Percentiles rank a stretch among this genome's conserved stretches.
Evolutionary conservation across 2,888 invertebrate species (phyloP).

Genomic region (Scaptomyza polygonia): DNA sequence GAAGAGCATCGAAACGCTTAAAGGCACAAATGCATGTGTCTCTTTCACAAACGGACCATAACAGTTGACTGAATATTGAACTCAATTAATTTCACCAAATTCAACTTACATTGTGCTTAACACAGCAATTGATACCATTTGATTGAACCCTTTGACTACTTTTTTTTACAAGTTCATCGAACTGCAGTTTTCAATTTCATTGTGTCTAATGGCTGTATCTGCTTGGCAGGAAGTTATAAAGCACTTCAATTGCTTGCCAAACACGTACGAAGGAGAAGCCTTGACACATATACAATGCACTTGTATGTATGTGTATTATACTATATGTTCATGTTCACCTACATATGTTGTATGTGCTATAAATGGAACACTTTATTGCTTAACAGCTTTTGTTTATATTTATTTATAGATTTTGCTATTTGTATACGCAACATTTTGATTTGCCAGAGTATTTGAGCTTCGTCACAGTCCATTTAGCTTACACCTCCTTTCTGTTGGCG

Average conservation of each 20-base stretch:
- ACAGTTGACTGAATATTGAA: slow-evolving; percentile 2
- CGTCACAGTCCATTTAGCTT: neutral
- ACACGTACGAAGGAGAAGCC: neutral
- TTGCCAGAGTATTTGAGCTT: slow-evolving; percentile 28
- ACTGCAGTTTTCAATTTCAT: neutral
- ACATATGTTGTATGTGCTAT: neutral
- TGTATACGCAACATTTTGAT: neutral
- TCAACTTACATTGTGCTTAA: neutral
- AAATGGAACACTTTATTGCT: neutral
- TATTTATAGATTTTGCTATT: neutral
- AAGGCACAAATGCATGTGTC: neutral
- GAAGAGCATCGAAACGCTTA: neutral
- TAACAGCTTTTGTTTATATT: neutral
- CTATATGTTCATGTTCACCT: neutral
- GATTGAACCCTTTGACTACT: neutral
- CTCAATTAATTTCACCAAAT: neutral
- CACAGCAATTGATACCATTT: neutral
- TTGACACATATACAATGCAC: neutral
- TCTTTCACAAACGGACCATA: neutral
- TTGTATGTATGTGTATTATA: neutral
- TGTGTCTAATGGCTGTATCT: neutral
- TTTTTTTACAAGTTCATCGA: neutral
- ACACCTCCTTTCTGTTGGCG: neutral
- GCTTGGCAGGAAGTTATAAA: neutral
- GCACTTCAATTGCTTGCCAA: neutral